These are phyloP conservation scores for Hydrophis major DNA, from an alignment of 2,797 vertebrate genomes.

Conservation along the genomic window DNA sequence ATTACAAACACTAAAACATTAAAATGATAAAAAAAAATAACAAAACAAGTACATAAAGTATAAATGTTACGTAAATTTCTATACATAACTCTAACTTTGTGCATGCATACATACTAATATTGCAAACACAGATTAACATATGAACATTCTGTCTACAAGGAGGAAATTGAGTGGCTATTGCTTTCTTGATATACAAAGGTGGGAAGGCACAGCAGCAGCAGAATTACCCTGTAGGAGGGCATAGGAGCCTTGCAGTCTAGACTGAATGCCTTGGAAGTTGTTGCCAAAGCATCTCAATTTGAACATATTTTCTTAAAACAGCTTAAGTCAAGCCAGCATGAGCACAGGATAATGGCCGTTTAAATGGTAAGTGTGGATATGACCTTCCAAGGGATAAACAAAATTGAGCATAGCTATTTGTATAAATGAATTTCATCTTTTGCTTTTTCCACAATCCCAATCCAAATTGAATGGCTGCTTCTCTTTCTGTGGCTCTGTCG, in stretches of 20 bases:
- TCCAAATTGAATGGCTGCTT: neutral
- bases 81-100: neutral
- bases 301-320: neutral
- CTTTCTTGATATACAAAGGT: neutral
- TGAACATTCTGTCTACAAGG: neutral
- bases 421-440: neutral
- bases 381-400: neutral
- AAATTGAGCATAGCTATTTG: neutral
- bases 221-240: neutral
- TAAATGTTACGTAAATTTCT: neutral
- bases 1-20: neutral
- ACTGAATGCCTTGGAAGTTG: neutral
- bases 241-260: neutral
- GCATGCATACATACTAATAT: neutral
- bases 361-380: neutral
- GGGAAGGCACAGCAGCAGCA: neutral
- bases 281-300: neutral
- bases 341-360: neutral
- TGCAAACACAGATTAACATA: neutral
- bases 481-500: neutral
- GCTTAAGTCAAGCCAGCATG: neutral
- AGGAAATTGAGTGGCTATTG: neutral
- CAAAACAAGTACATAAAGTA: neutral
- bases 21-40: neutral
- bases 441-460: neutral